These are phyloP conservation scores for Holacanthus passer DNA, from an alignment of 2,113 vertebrate genomes.

Conservation along the genomic window DNA sequence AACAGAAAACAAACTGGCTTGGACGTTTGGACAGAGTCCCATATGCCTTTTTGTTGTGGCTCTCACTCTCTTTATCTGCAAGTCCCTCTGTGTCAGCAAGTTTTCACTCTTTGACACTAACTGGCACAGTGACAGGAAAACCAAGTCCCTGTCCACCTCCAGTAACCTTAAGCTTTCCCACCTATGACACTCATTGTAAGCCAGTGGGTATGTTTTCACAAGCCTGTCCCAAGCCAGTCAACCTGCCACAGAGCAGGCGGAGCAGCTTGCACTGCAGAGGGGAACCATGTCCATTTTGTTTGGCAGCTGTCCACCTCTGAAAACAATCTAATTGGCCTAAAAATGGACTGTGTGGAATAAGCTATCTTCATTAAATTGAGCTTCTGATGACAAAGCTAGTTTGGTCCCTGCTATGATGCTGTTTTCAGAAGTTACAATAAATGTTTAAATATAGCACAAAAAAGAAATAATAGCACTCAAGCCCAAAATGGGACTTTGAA, in stretches of 20 bases:
- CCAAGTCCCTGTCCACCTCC: background rate
- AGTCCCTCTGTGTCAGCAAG: background rate
- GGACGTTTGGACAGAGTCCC: background rate
- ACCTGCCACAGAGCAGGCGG: background rate
- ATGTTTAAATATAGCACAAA: background rate
- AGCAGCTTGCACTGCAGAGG: background rate
- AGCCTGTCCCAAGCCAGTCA: background rate
- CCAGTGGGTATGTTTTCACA: background rate
- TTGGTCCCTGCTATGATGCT: background rate
- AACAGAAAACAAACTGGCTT: conserved; percentile 25
- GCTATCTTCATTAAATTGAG: background rate
- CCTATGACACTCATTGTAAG: conserved; percentile 1
- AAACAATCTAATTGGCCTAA: background rate
- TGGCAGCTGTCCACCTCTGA: background rate
- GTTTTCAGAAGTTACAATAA: background rate
- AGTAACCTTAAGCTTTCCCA: background rate
- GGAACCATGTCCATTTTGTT: background rate
- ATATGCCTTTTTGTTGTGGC: background rate
- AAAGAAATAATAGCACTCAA: background rate
- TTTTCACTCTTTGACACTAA: background rate
- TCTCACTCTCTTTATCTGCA: background rate
- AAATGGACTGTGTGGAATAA: conserved; percentile 1
- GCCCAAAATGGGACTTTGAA: background rate
- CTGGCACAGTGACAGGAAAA: background rate
- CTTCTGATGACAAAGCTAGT: background rate